Evolutionary conservation across 2,113 vertebrate genomes (phyloP).

Genomic region (Synchiropus splendidus): DNA sequence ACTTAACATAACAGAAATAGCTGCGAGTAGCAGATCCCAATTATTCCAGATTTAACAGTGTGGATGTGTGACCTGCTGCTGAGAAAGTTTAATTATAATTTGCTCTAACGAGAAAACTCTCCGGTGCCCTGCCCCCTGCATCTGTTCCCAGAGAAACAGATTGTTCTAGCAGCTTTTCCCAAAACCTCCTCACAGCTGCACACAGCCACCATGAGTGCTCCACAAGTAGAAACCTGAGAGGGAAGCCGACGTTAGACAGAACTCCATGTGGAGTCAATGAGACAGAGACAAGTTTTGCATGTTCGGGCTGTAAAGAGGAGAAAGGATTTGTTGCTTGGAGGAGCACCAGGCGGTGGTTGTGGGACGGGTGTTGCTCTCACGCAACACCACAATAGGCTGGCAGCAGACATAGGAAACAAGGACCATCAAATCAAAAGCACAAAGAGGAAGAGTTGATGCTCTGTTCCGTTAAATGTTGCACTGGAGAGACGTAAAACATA

Average conservation of each 20-base stretch:
- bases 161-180: background rate
- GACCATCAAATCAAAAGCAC: background rate
- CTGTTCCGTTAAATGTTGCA: too few relatives aligned
- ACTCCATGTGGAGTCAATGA: conserved; percentile 15
- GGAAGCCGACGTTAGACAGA: conserved; percentile 19
- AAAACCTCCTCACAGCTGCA: conserved; percentile 19
- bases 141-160: background rate
- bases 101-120: background rate
- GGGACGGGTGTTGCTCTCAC: conserved; percentile 27
- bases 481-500: too few relatives aligned
- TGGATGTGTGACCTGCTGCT: background rate
- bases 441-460: too few relatives aligned
- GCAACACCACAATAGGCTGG: conserved; percentile 9
- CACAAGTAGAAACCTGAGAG: background rate
- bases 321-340: conserved; percentile 23
- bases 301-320: too few relatives aligned
- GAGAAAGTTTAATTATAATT: conserved; percentile 3
- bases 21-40: too few relatives aligned
- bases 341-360: conserved; percentile 24
- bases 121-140: background rate
- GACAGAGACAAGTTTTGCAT: conserved; percentile 2
- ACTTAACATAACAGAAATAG: too few relatives aligned
- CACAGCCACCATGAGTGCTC: conserved; percentile 6
- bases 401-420: conserved; percentile 6
- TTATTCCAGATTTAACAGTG: too few relatives aligned